Conservation (phyloP, 1,140 invertebrate species). For the Macrocentrus cingulum region DNA sequence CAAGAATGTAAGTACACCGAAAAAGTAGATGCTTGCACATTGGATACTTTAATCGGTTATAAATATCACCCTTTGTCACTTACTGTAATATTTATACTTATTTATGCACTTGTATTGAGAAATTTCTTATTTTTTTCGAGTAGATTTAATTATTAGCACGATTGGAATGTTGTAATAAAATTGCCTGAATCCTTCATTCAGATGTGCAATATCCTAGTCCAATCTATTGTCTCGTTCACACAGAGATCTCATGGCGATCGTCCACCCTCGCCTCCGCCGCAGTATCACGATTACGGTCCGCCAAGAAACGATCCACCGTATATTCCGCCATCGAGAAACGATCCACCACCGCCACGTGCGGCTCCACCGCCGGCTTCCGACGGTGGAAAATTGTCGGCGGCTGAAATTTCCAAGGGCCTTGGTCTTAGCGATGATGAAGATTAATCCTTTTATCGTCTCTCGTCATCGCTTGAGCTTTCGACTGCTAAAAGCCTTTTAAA, state of each 20-base stretch:
- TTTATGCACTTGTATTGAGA: too few relatives aligned
- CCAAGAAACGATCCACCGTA: slow-evolving; percentile 15
- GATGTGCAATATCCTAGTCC: neutral
- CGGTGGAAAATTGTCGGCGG: slow-evolving; percentile 44
- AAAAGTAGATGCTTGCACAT: neutral
- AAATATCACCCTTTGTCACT: neutral
- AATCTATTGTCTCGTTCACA: neutral
- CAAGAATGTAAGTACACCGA: slow-evolving; percentile 39
- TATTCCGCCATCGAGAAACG: slow-evolving; percentile 11
- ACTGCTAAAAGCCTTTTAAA: neutral
- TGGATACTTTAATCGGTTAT: neutral
- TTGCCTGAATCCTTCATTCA: too few relatives aligned
- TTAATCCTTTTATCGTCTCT: slow-evolving; percentile 28
- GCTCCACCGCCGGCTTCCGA: slow-evolving; percentile 34
- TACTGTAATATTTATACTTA: too few relatives aligned
- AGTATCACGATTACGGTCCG: slow-evolving; percentile 22
- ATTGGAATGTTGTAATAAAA: too few relatives aligned
- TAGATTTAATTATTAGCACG: too few relatives aligned
- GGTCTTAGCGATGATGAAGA: slow-evolving; percentile 47
- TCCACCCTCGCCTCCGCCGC: slow-evolving; percentile 21
- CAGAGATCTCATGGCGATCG: slow-evolving; percentile 36
- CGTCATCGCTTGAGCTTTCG: neutral
- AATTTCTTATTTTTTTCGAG: too few relatives aligned
- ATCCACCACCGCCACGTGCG: slow-evolving; percentile 25
- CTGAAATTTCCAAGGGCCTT: slow-evolving; percentile 54